Base-by-base conservation (phyloP, 2,888 invertebrate genomes). In the Spilarctia lutea region DNA sequence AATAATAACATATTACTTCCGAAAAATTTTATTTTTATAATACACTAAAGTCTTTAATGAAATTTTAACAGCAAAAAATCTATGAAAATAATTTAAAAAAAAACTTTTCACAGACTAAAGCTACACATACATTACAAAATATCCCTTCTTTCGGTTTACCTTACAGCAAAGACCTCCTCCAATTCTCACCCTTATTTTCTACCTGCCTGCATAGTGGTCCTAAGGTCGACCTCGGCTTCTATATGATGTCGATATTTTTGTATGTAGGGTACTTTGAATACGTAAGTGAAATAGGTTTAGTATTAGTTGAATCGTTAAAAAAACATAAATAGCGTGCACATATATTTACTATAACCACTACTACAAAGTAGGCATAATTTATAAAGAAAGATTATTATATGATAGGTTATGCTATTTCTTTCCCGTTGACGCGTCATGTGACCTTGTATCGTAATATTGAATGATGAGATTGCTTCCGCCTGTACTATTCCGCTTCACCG, bases 401-500 rank as follows among this genome's bases (percentile, higher is more conserved):
- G 24, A n/a, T 11, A 56, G 6, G 52, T 56, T 52, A 39, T 39
- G 20, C 24, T 33, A 69, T 69, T 69, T 60, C 24, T 33, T 56
- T 8, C 8, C 56, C n/a, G 35, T 60, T 42, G 30, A 10, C 27
- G 39, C 42, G 39, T 18, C 27, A 63, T 70, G 27, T 70, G 27
- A 70, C 56, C 27, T 42, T 63, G 39, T 60, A 39, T 18, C 60
- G 27, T 70, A n/a, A 35, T 39, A 63, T 42, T 71, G 71, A 71
- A 71, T 30, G 27, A 56, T 56, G 42, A 20, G 30, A 42, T 35
- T 68, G 60, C 70, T 56, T 42, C 33, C 52, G n/a, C n/a, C 33
- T 24, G 27, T 42, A 20, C 18, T 65, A 68, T 74, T 65, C 67
- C 52, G 30, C 42, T 75, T 75, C 48, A 52, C 63, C 39, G 45